These are phyloP conservation scores for Plectrocnemia conspersa DNA, from an alignment of 1,140 invertebrate genomes.

Conservation along the genomic window DNA sequence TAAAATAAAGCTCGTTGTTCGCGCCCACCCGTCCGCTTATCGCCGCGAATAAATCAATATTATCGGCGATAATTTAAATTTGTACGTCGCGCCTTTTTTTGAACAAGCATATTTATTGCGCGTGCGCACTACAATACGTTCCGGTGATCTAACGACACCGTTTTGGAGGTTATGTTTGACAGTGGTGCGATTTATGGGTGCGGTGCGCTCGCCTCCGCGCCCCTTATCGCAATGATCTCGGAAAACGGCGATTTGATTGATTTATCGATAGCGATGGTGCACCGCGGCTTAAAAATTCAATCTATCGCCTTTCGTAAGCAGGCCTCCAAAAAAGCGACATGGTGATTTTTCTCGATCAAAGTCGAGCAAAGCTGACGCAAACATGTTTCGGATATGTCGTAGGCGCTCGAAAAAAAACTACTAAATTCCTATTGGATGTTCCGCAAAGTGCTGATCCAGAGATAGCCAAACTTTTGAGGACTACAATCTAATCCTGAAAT, in stretches of 20 bases:
- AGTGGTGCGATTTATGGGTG: constrained; percentile 29
- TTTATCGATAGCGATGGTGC: constrained; percentile 24
- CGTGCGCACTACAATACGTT: constrained; percentile 14
- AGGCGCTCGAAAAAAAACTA: too few relatives aligned
- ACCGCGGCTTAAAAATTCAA: constrained; percentile 25
- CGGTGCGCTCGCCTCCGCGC: constrained; percentile 8
- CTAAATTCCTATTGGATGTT: too few relatives aligned
- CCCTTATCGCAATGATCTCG: constrained; percentile 13
- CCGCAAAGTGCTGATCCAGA: too few relatives aligned
- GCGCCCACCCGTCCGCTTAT: constrained; percentile 5
- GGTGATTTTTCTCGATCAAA: too few relatives aligned
- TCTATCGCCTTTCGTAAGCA: not conserved
- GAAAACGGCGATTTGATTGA: constrained; percentile 25
- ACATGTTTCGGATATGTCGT: too few relatives aligned
- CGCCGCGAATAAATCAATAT: constrained; percentile 21
- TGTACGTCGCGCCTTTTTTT: too few relatives aligned
- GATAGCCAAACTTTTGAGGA: too few relatives aligned
- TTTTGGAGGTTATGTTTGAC: constrained; percentile 15
- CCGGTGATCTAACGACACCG: constrained; percentile 12
- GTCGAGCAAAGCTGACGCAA: too few relatives aligned
- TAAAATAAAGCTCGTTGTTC: too few relatives aligned
- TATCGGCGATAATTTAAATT: constrained; percentile 23
- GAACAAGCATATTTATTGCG: constrained; percentile 16
- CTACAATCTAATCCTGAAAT: too few relatives aligned
- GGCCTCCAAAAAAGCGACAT: too few relatives aligned